phyloP scores from a whole-genome alignment of 1,140 invertebrate species.

The Drosophila parabipectinata region DNA sequence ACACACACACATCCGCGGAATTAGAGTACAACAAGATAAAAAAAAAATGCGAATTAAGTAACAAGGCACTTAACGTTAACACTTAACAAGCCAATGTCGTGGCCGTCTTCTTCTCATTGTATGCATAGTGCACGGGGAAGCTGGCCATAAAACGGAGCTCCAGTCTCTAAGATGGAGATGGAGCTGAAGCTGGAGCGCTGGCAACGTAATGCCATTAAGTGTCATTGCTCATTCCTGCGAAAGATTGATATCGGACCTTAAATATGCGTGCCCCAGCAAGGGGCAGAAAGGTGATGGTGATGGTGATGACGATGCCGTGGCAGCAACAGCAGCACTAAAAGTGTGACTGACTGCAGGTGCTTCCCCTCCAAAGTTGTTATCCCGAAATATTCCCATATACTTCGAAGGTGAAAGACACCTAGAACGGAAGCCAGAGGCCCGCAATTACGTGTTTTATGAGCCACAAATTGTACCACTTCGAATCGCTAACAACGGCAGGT shows the following conservation, averaged over 20 bases:
- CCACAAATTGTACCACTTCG: slow-evolving; percentile 16
- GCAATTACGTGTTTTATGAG: slow-evolving; percentile 20
- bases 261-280: slow-evolving; percentile 67
- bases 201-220: slow-evolving; percentile 77
- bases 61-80: slow-evolving; percentile 81
- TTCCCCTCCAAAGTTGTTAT: background rate
- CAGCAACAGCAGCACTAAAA: slow-evolving; percentile 25
- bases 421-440: slow-evolving; percentile 17
- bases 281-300: slow-evolving; percentile 7
- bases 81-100: slow-evolving; percentile 73
- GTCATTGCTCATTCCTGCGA: slow-evolving; percentile 80
- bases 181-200: slow-evolving; percentile 33
- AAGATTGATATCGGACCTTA: slow-evolving; percentile 78
- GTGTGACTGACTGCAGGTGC: slow-evolving; percentile 12
- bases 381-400: slow-evolving; percentile 14
- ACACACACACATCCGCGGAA: slow-evolving; percentile 37
- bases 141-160: slow-evolving; percentile 40
- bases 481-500: background rate
- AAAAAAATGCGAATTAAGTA: slow-evolving; percentile 74
- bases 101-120: slow-evolving; percentile 8
- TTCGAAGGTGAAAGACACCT: slow-evolving; percentile 26
- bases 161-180: background rate
- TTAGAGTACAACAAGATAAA: slow-evolving; percentile 75
- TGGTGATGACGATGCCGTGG: slow-evolving; percentile 13
- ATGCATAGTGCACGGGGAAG: slow-evolving; percentile 30